A percentile compares a stretch with the other conserved stretches of the same genome.
Evolutionary conservation across 1,140 invertebrate species (phyloP).

Genomic region (Drosophila aff.): DNA sequence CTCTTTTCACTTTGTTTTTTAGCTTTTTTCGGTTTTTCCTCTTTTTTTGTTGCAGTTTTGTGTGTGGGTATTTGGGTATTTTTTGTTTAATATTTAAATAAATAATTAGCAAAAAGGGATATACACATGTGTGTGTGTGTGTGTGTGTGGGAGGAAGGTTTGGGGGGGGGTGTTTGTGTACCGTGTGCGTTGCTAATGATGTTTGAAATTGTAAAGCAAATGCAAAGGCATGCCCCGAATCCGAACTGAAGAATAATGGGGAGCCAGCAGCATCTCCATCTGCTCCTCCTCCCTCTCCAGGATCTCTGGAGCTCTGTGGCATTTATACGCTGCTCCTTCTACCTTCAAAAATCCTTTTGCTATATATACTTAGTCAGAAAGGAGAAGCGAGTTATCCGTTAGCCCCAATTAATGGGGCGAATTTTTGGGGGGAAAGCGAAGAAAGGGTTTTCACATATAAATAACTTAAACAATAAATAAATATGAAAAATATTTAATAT

Average conservation of each 20-base stretch:
- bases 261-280: not conserved
- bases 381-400: not conserved
- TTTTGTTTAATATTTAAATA: conserved; percentile 85
- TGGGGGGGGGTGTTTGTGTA: conserved; percentile 7
- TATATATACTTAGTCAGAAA: conserved; percentile 7
- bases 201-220: conserved; percentile 83
- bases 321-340: not conserved
- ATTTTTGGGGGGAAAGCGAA: no score
- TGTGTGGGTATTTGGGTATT: conserved; percentile 59
- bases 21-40: conserved; percentile 8
- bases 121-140: conserved; percentile 33
- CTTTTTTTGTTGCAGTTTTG: conserved; percentile 63
- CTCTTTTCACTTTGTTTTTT: conserved; percentile 57
- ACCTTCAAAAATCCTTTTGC: not conserved
- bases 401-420: conserved; percentile 35
- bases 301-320: conserved; percentile 1
- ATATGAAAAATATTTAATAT: no score
- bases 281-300: not conserved
- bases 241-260: conserved; percentile 41
- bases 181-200: conserved; percentile 80
- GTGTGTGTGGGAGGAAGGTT: not conserved
- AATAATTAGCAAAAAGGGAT: conserved; percentile 85
- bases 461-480: no score
- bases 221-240: conserved; percentile 78
- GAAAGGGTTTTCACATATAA: no score